phyloP scores from a whole-genome alignment of 1,140 invertebrate genomes.

The Cecropterus lyciades region DNA sequence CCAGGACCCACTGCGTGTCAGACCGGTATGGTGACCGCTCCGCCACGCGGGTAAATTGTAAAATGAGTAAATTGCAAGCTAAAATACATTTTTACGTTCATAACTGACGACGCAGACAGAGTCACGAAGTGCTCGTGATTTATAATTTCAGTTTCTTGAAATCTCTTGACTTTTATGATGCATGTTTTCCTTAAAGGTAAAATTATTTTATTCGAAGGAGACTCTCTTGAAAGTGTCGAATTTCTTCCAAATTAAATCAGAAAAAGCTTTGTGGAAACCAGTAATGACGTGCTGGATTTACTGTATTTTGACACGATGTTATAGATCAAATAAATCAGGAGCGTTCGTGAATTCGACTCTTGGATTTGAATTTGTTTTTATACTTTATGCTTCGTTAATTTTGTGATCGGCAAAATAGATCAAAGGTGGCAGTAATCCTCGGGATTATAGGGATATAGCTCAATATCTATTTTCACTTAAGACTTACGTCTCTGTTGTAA shows the following conservation, averaged over 20 bases:
- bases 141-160: not conserved
- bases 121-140: not conserved
- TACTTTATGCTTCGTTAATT: too few species aligned
- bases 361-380: not conserved
- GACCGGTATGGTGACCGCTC: too few species aligned
- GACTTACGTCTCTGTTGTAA: too few species aligned
- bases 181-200: not conserved
- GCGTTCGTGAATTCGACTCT: not conserved
- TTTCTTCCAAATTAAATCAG: conserved; percentile 2
- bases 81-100: too few species aligned
- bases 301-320: not conserved
- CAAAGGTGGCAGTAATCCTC: too few species aligned
- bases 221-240: not conserved
- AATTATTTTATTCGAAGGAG: not conserved
- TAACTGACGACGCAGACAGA: too few species aligned
- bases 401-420: too few species aligned
- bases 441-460: too few species aligned
- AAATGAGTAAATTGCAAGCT: too few species aligned
- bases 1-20: too few species aligned
- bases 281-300: not conserved
- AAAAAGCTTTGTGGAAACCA: not conserved
- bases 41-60: too few species aligned
- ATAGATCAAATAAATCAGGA: not conserved
- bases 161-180: not conserved
- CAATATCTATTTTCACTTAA: too few species aligned